Base-by-base conservation (phyloP, 2,888 invertebrate genomes). In the Eristalis arbustorum region DNA sequence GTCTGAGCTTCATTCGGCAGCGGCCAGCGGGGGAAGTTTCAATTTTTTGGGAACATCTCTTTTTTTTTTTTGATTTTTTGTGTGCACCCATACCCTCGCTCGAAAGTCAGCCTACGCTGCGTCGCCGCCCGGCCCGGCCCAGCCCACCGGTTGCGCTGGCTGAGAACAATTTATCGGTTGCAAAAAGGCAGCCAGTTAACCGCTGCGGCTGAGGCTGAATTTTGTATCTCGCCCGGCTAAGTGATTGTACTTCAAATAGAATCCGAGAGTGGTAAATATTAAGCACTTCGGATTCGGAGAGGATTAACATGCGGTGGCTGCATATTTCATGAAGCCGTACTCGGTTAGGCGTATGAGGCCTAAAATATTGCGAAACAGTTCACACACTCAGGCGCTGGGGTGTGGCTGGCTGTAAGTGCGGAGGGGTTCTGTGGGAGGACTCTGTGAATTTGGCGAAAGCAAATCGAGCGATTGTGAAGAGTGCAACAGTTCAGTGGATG, bases 151-250 rank as follows among this genome's bases (percentile, higher is more conserved):
- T 67, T 59, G 66, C 59, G 66, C 59, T 57, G 37, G 18, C 28
- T 42, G 13, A n/a, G 31, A 37, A 56, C 57, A 31, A 75, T 75
- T 67, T 67, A 75, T 75, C 28, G 67, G 66, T 42, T 75, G 66
- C 75, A 75, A 67, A 75, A 75, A 75, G 28, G 40, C 67, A 67
- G 61, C 40, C 75, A 23, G 67, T 18, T 61, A 75, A 75, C 56
- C 66, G 66, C 28, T 64, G 25, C 31, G 75, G 75, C 31, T 75
- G 61, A 61, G 67, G 42, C n/a, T 25, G 14, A 40, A 42, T 67
- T 67, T 61, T 42, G 67, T 67, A 75, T 28, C 40, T 67, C 37
- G 40, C 74, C 66, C 34, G 23, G 42, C 42, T 42, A 42, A 67
- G 67, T 67, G 61, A 31, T 59, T 31, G 42, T 42, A n/a, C 42